These are phyloP conservation scores for Sebastes hopkinsi DNA, from an alignment of 2,797 vertebrate genomes.

Conservation along the genomic window DNA sequence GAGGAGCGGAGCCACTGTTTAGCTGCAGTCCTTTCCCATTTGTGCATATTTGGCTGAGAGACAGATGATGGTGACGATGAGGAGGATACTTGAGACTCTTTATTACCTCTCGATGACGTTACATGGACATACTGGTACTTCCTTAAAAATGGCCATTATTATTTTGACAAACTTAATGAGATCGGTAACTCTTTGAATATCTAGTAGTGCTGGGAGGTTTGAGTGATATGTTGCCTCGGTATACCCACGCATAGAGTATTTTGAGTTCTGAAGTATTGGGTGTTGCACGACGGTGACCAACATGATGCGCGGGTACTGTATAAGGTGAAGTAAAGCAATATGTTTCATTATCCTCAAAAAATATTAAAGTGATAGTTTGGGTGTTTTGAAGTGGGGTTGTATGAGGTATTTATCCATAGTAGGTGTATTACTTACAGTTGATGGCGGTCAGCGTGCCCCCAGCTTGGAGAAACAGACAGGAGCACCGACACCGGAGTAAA, in stretches of 20 bases:
- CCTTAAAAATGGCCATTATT: background rate
- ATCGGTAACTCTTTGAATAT: background rate
- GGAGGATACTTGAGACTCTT: background rate
- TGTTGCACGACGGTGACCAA: background rate
- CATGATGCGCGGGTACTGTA: background rate
- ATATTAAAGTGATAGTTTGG: no score
- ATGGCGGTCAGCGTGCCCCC: no score
- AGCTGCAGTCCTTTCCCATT: conserved; percentile 9
- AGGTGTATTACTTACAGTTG: no score
- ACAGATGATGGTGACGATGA: background rate
- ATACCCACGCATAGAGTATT: background rate
- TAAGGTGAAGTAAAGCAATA: background rate
- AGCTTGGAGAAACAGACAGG: no score
- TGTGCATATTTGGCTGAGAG: background rate
- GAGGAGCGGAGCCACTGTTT: background rate
- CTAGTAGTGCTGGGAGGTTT: background rate
- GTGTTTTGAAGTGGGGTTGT: no score
- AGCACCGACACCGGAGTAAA: no score
- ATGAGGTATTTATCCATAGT: no score
- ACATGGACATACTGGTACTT: background rate
- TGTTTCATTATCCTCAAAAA: background rate
- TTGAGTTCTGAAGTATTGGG: background rate
- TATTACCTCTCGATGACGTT: background rate
- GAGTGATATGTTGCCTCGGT: background rate
- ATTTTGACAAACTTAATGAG: background rate